Percentiles rank a stretch among this genome's conserved stretches.
phyloP scores from a whole-genome alignment of 2,888 invertebrate genomes.

The Heliconius ismenius region DNA sequence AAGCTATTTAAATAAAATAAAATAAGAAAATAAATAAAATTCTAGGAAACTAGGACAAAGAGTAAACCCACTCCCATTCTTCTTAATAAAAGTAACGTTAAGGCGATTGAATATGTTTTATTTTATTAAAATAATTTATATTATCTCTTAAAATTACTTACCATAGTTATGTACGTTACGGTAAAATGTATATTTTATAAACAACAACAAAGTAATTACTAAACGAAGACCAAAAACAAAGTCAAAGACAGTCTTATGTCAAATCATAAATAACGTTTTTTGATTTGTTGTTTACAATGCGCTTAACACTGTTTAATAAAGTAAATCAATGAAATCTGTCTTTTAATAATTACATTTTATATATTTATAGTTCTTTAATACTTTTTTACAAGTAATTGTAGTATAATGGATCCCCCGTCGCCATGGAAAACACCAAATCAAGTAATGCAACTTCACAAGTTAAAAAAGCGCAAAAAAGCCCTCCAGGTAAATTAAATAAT shows the following conservation, averaged over 20 bases:
- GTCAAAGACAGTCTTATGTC: slow-evolving; percentile 7
- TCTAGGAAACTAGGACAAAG: no score
- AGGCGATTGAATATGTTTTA: no score
- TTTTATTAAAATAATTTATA: no score
- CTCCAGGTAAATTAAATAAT: slow-evolving; percentile 82
- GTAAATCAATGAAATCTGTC: not conserved
- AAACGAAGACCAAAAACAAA: not conserved
- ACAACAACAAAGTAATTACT: not conserved
- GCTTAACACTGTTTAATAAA: not conserved
- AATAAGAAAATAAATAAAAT: no score
- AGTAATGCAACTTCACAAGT: slow-evolving; percentile 87
- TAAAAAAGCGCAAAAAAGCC: slow-evolving; percentile 89
- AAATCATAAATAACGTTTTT: slow-evolving; percentile 16
- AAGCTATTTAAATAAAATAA: no score
- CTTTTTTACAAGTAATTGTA: not conserved
- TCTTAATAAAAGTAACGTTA: no score
- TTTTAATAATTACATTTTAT: not conserved
- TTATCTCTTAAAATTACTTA: no score
- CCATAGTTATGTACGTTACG: no score
- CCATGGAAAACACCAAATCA: slow-evolving; percentile 84
- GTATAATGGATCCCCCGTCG: slow-evolving; percentile 68
- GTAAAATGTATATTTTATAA: no score
- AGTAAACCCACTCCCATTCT: no score
- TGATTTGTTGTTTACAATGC: slow-evolving; percentile 17
- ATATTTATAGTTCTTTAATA: not conserved